Percentiles rank a stretch among this genome's conserved stretches.
phyloP scores from a whole-genome alignment of 2,797 vertebrate genomes.

The Myotis daubentonii region DNA sequence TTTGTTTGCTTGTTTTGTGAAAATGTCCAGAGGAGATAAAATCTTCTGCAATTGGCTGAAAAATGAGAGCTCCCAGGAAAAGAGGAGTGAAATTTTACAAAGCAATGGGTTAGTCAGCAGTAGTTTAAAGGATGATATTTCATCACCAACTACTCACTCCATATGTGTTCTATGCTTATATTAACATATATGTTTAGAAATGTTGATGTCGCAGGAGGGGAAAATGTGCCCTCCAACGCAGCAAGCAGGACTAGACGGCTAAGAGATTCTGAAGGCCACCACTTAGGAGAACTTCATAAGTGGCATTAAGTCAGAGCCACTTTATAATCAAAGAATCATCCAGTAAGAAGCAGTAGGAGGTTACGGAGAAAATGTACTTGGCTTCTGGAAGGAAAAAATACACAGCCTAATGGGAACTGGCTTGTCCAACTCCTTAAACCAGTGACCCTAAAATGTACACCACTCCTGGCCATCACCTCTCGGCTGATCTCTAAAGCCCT shows the following conservation, averaged over 20 bases:
- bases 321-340: background rate
- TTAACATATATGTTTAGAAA: background rate
- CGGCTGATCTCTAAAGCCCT: conserved; percentile 76
- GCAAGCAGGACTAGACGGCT: background rate
- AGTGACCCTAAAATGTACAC: conserved; percentile 70
- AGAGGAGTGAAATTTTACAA: background rate
- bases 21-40: background rate
- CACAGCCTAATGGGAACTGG: background rate
- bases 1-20: background rate
- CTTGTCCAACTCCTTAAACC: conserved; percentile 66
- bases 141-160: background rate
- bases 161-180: background rate
- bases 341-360: background rate
- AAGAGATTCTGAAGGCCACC: background rate
- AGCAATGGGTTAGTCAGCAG: background rate
- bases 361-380: background rate
- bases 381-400: background rate
- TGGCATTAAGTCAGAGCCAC: background rate
- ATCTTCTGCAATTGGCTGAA: background rate
- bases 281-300: background rate
- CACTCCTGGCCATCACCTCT: conserved; percentile 71
- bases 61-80: background rate
- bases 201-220: background rate
- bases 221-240: background rate
- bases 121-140: background rate